Evolutionary conservation across 2,888 invertebrate species (phyloP).

Genomic region (Sarcophaga rosellei): DNA sequence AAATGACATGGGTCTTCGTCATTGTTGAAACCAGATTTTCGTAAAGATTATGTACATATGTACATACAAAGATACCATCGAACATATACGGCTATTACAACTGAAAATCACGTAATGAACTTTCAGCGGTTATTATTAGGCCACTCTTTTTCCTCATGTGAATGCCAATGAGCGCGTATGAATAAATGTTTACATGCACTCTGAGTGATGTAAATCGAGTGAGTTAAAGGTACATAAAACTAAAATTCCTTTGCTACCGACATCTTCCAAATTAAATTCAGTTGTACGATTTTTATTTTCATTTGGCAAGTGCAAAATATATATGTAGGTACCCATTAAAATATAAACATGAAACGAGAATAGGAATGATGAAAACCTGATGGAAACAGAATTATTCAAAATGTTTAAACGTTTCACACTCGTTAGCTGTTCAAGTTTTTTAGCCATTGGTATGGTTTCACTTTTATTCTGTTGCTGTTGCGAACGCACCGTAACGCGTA

Average conservation of each 20-base stretch:
- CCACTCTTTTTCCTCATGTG: not conserved
- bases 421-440: conserved; percentile 65
- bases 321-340: not conserved
- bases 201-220: not conserved
- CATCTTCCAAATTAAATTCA: conserved; percentile 56
- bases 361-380: not conserved
- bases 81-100: not conserved
- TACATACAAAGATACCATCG: not conserved
- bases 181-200: not conserved
- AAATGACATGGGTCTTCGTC: not conserved
- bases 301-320: conserved; percentile 22
- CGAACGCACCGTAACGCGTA: conserved; percentile 13
- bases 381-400: conserved; percentile 1
- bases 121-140: not conserved
- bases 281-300: conserved; percentile 13
- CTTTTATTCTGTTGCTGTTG: conserved; percentile 73
- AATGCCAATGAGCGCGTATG: conserved; percentile 13
- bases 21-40: not conserved
- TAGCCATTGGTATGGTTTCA: conserved; percentile 70
- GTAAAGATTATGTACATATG: not conserved
- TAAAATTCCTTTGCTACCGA: conserved; percentile 43
- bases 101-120: not conserved
- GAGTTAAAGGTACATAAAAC: conserved; percentile 1
- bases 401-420: conserved; percentile 16
- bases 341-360: conserved; percentile 5